Evolutionary conservation across 2,888 invertebrate species (phyloP), one percentile per base, ranked within the genome.

Genomic region (Nomada goodeniana): DNA sequence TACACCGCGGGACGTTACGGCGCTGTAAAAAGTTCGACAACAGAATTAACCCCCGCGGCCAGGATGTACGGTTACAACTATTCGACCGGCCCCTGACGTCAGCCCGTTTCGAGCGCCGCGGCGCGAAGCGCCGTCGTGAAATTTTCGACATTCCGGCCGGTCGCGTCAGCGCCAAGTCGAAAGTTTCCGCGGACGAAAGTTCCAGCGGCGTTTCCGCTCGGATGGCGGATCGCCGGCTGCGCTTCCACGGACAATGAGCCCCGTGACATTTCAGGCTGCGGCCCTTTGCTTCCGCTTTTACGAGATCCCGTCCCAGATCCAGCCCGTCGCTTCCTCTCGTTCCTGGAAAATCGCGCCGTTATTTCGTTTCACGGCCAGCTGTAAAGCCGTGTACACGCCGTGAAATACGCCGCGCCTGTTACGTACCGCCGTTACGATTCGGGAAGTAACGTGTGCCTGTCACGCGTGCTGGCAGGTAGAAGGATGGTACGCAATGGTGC

Each of bases 231-330:
- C 76, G 76, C 59, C 67, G 78, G 61, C n/a, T 76, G 82, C 81
- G 76, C 67, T 71, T 70, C 57, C 36, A 2, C 82, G 79, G 80
- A 84, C 88, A 87, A 86, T 79, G 87, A 82, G 81, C 61, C 81
- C 77, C 77, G 84, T 74, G 87, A 87, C 87, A 85, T 87, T 87
- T 87, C 85, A 69, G 42, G 81, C 76, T 63, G 75, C 61, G 55
- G 71, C 77, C 82, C 80, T 86, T 84, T 70, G 73, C 80, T 82
- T 88, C 81, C 77, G 80, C 68, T 81, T 88, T 87, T 88, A 88
- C 86, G 83, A 83, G 71, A 64, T 59, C 36, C 47, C 53, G n/a
- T 13, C 52, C 86, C 81, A 81, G 71, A 64, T 57, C 23, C 60
- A 52, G 36, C 2, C 7, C 42, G 59, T 57, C 74, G 78, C 60